Base-by-base conservation (phyloP, 2,113 vertebrate species). In the Ophiodon elongatus region DNA sequence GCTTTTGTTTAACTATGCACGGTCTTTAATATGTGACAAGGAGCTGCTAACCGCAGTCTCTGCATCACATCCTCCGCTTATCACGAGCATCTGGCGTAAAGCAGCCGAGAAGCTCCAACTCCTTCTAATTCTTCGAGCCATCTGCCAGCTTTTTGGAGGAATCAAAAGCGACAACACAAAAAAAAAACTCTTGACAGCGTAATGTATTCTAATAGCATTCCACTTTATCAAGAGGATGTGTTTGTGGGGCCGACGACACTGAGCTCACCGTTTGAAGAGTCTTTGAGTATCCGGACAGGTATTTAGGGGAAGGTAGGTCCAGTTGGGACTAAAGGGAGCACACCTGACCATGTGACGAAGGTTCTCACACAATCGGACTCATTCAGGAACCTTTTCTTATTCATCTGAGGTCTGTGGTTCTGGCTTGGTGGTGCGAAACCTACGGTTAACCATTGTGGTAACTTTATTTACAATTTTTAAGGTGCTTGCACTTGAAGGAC, bases 1-100 rank as follows among this genome's bases (percentile, higher is more conserved):
- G 59, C 81, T 84, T 88, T 88, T 92, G 88, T 93, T 95, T 90
- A 92, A 89, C 87, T 84, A 91, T 93, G 88, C 88, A 89, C 67
- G 64, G 59, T 62, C 74, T 86, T 87, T 84, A 74, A 84, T 73
- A 74, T 76, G 78, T 79, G 91, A 91, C 83, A 74, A 67, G 73
- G 56, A 85, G 66, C 54, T 19, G n/a, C 74, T 80, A 79, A 79
- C 85, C 83, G 85, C 76, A 83, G 33, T 73, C 62, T 64, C 82
- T 83, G 81, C 63, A 37, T 80, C 39, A 54, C 47, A 70, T 87
- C 80, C 80, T 84, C 80, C 65, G 76, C 74, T 90, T 74, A 85
- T 83, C 47, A 6, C 72, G 57, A 86, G 88, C 89, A 88, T 90
- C 83, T 87, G 85, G 86, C 82, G 75, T 56, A 73, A 88, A 86